Conservation (phyloP, 2,113 vertebrate species). For the Corythaixoides concolor region DNA sequence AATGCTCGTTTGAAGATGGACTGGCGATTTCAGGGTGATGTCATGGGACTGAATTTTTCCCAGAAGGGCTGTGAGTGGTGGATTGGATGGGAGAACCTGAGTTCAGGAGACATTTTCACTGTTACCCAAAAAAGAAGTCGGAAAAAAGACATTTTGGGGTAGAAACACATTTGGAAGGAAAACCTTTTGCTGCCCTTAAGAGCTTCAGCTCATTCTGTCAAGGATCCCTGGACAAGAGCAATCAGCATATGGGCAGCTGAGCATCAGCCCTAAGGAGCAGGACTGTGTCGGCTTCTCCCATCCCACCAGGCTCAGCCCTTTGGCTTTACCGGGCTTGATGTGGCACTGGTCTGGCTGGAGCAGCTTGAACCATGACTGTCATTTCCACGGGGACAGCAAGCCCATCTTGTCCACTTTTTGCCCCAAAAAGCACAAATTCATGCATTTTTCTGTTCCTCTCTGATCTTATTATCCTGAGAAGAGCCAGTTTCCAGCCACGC, state of each 20-base stretch:
- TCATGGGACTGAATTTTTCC: background rate
- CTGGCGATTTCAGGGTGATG: background rate
- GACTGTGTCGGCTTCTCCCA: background rate
- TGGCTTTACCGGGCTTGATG: fast-evolving
- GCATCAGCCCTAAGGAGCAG: background rate
- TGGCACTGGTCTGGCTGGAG: background rate
- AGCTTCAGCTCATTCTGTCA: background rate
- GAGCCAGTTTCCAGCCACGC: background rate
- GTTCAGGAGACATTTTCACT: background rate
- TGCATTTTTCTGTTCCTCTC: background rate
- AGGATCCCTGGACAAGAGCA: background rate
- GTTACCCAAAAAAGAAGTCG: no score
- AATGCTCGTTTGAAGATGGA: background rate
- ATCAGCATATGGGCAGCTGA: background rate
- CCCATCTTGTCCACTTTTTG: background rate
- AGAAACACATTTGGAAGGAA: background rate
- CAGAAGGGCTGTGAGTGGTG: background rate
- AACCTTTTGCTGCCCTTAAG: background rate
- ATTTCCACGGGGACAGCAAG: background rate
- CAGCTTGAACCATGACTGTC: background rate
- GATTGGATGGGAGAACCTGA: background rate
- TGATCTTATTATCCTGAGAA: background rate
- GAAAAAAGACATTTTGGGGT: background rate
- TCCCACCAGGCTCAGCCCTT: background rate
- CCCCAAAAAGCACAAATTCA: background rate